Evolutionary conservation across 2,113 vertebrate genomes (phyloP), one percentile per base, ranked within the genome.

Genomic region (Dasyprocta punctata): DNA sequence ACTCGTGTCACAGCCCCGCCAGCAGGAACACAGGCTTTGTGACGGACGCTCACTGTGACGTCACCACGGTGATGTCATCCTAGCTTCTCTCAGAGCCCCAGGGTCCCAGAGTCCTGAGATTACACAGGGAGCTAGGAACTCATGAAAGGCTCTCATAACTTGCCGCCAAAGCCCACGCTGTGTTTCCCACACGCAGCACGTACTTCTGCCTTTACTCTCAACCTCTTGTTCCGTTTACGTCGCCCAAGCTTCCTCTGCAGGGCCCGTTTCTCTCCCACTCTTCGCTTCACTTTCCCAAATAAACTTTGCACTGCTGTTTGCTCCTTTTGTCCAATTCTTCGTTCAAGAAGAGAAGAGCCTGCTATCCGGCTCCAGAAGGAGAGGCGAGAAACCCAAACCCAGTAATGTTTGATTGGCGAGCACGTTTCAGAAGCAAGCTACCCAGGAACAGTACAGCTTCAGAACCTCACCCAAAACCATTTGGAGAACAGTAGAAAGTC

Each of bases 101-200:
- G 22, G 10, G 38, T 28, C 38, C 71, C 6, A 26, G 41, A 26
- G 41, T 26, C 12, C 26, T 47, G 26, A 30, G 73, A 16, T 8
- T 30, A 2, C 44, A 7, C 44, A 17, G 41, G 71, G 44, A 75
- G 26, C 38, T 6, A 30, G 26, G 44, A 47, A 16, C 17, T 47
- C 26, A 3, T 0, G 73, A 26, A 8, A 28, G 26, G 41, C 73
- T 13, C 5, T 44, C 12, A 2, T 7, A 2, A 11, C 71, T 26
- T 26, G 6, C 71, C 11, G 5, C 24, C 41, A 7, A 13, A 12
- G 41, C 69, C 71, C 38, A 26, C 24, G 12, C 5, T 20, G n/a
- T 38, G 67, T 5, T 9, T 44, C 24, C 71, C 41, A 14, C 22
- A 26, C 2, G 5, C 41, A 41, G 71, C 41, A 1, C 5, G 2